Evolutionary conservation across 2,113 vertebrate genomes (phyloP).

Genomic region (Callospermophilus lateralis): DNA sequence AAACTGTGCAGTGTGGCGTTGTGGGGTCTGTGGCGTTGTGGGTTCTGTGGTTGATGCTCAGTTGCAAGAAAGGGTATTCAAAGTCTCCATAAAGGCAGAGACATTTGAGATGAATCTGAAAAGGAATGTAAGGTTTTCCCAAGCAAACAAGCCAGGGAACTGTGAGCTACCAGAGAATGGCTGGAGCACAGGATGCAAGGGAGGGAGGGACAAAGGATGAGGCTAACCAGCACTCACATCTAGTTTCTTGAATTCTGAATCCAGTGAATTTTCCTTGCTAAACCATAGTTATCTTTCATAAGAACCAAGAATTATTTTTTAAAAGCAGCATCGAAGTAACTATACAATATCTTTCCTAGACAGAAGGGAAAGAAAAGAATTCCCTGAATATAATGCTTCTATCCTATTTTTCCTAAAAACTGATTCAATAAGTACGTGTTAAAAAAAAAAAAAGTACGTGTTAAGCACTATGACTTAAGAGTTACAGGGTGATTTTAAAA

Average conservation of each 20-base stretch:
- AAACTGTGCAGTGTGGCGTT: neutral
- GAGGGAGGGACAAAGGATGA: no score
- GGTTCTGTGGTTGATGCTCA: neutral
- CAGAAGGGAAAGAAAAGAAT: conserved; percentile 24
- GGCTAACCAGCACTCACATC: conserved; percentile 12
- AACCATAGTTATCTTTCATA: neutral
- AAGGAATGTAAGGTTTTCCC: neutral
- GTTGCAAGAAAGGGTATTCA: neutral
- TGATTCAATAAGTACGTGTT: conserved; percentile 18
- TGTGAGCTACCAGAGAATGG: neutral
- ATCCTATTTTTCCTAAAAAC: conserved; percentile 36
- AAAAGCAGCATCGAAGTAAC: conserved; percentile 29
- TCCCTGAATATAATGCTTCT: neutral
- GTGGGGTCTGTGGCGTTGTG: neutral
- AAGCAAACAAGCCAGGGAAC: neutral
- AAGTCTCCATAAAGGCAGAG: neutral
- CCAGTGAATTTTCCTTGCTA: neutral
- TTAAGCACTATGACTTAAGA: neutral
- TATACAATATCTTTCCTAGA: conserved; percentile 29
- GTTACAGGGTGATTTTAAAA: neutral
- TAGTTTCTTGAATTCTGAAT: conserved; percentile 53
- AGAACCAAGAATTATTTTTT: conserved; percentile 1
- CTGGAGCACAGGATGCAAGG: accelerated
- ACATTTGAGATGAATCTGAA: neutral
- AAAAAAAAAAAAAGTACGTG: no score